Evolutionary conservation across 2,797 vertebrate genomes (phyloP).

Genomic region (Microctenopoma lineatum): DNA sequence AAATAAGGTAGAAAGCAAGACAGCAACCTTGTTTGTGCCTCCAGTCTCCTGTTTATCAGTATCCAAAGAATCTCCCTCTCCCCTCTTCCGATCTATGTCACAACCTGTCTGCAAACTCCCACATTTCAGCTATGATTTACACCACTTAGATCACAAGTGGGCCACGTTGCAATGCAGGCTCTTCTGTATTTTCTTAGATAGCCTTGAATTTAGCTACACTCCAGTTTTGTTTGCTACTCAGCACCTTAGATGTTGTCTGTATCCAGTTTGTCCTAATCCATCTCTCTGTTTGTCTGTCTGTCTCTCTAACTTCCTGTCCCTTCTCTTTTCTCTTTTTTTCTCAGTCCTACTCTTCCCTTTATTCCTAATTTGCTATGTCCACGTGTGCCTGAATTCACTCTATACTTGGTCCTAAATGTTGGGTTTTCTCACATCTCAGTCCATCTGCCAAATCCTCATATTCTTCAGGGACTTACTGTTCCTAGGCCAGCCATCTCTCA

Average conservation of each 20-base stretch:
- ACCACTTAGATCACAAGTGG: conserved; percentile 46
- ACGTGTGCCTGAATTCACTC: conserved; percentile 61
- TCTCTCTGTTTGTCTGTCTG: conserved; percentile 53
- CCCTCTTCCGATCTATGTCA: conserved; percentile 57
- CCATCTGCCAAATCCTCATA: conserved; percentile 80
- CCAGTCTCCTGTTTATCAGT: conserved; percentile 77
- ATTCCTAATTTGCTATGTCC: conserved; percentile 60
- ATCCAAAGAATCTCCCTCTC: conserved; percentile 51
- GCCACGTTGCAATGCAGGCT: conserved; percentile 40
- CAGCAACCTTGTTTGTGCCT: conserved; percentile 70
- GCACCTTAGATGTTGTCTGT: conserved; percentile 55
- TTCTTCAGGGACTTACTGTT: conserved; percentile 81
- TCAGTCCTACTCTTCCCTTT: conserved; percentile 43
- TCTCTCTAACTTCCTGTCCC: conserved; percentile 66
- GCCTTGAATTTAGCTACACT: conserved; percentile 23
- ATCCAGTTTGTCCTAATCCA: conserved; percentile 42
- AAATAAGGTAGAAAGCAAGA: conserved; percentile 77
- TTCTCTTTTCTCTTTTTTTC: conserved; percentile 50
- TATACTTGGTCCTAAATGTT: conserved; percentile 67
- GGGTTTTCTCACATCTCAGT: conserved; percentile 71
- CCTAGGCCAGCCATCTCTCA: conserved; percentile 77
- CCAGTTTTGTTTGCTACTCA: conserved; percentile 41
- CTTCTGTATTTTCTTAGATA: conserved; percentile 31
- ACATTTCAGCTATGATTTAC: conserved; percentile 55
- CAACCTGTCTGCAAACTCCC: conserved; percentile 62